Evolutionary conservation across 1,140 invertebrate genomes (phyloP).

Genomic region (Lerema accius): DNA sequence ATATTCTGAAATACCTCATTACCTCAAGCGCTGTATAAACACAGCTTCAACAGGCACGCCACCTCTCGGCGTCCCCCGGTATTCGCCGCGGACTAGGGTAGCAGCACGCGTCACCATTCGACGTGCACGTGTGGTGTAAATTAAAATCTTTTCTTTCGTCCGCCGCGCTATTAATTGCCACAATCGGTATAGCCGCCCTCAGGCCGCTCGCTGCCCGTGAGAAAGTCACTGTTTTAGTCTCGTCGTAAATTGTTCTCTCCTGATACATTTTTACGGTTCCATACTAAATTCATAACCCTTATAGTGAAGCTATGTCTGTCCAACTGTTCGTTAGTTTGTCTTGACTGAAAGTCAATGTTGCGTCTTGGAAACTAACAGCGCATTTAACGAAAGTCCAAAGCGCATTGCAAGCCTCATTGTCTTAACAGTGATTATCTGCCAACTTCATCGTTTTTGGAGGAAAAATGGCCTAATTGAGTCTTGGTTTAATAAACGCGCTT

Average conservation of each 20-base stretch:
- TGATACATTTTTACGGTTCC: no score
- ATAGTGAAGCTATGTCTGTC: no score
- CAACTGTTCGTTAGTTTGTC: no score
- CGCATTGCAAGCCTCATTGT: no score
- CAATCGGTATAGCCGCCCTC: slow-evolving; percentile 41
- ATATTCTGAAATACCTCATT: background rate
- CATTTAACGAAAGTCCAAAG: no score
- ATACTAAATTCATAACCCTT: no score
- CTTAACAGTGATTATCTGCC: no score
- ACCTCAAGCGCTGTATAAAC: slow-evolving; percentile 5
- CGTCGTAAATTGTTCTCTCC: slow-evolving; percentile 34
- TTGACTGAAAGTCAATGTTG: no score
- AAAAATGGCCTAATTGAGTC: no score
- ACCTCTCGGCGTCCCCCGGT: slow-evolving; percentile 38
- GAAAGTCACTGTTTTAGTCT: slow-evolving; percentile 51
- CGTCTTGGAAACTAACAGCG: no score
- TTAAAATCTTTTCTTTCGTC: slow-evolving; percentile 61
- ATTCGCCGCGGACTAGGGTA: slow-evolving; percentile 12
- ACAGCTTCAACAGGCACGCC: slow-evolving; percentile 16
- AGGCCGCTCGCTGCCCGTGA: slow-evolving; percentile 52
- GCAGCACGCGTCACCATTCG: slow-evolving; percentile 60
- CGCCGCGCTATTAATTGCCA: slow-evolving; percentile 58
- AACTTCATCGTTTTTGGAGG: no score
- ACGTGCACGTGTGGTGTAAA: slow-evolving; percentile 67
- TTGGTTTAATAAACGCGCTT: no score